Base-by-base conservation (phyloP, 2,888 invertebrate species). In the Synanthedon vespiformis region DNA sequence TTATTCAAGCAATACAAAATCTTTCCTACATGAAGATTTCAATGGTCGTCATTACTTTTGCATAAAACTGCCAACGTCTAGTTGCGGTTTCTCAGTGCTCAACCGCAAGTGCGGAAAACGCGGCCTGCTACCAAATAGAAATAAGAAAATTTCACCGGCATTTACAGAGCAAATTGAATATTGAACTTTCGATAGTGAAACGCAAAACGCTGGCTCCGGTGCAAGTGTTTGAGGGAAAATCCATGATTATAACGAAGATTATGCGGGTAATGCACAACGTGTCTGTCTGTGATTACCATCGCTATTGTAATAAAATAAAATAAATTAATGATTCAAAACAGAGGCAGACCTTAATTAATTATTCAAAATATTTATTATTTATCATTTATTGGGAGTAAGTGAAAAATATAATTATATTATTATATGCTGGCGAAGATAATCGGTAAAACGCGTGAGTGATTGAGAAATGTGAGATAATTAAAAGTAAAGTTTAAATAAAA, bases 11-110 rank as follows among this genome's bases (percentile, higher is more conserved):
- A 8, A 34, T 34, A 34, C 34, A 34, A 34, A 34, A 34, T 34
- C 2, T 34, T 34, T n/a, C n/a, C n/a, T 34, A 34, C 10, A 34
- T 34, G 6, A 34, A 34, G 34, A 34, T 34, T 10, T 34, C 34
- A 34, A 34, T 34, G 34, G 34, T 34, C 13, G 44, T 44, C 44
- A 14, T 13, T 14, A 44, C 13, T 12, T 44, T 44, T 44, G 11
- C 44, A 44, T 44, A 44, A 44, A 52, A 56, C 55, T 65, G 60
- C 67, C 61, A 62, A 60, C 65, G 59, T 61, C 70, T 58, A 66
- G 65, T 68, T 64, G 74, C 58, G 76, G 74, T 76, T 74, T 68
- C 61, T 67, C 67, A 73, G 70, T 72, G 60, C 57, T 59, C 56
- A 58, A 63, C 49, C 54, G 52, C 51, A 44, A 44, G 6, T 44